Evolutionary conservation across 53 echinoderm and acorn worm species (phyloP).

Genomic region (Temnopleurus reevesii): DNA sequence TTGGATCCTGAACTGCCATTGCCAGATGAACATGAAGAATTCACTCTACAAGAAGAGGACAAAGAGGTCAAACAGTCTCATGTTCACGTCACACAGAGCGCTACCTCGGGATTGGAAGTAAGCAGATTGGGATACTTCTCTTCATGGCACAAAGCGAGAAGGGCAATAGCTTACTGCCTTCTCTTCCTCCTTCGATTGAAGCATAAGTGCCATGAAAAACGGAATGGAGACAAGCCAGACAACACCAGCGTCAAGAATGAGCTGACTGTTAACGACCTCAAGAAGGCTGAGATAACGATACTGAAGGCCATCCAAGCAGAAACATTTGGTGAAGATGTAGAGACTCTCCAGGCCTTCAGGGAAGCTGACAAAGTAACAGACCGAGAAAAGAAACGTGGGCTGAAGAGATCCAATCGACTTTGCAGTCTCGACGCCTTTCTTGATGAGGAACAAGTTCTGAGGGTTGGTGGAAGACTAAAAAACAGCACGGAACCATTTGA

Average conservation of each 20-base stretch:
- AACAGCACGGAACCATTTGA: background rate
- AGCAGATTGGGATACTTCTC: conserved; percentile 52
- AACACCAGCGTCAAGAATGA: background rate
- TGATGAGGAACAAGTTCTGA: conserved; percentile 49
- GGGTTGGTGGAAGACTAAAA: conserved; percentile 64
- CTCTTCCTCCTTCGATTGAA: background rate
- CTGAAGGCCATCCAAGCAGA: conserved; percentile 33
- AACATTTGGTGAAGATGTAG: conserved; percentile 47
- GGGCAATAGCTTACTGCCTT: conserved; percentile 57
- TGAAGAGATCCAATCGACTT: conserved; percentile 36
- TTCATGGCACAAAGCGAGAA: conserved; percentile 44
- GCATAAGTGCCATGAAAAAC: background rate
- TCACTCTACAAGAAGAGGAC: conserved; percentile 2
- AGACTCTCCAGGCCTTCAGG: conserved; percentile 22
- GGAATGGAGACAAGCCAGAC: background rate
- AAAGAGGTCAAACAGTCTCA: conserved; percentile 36
- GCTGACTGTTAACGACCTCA: conserved; percentile 39
- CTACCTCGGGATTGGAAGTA: conserved; percentile 13
- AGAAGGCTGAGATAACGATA: conserved; percentile 48
- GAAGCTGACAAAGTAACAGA: background rate
- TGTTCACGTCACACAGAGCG: background rate
- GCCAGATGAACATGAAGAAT: background rate
- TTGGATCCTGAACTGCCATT: background rate
- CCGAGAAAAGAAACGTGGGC: background rate
- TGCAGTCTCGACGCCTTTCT: conserved; percentile 58